Percentiles rank a stretch among this genome's conserved stretches.
These are phyloP conservation scores for Motacilla alba DNA, from an alignment of 2,113 vertebrate species.

Conservation along the genomic window DNA sequence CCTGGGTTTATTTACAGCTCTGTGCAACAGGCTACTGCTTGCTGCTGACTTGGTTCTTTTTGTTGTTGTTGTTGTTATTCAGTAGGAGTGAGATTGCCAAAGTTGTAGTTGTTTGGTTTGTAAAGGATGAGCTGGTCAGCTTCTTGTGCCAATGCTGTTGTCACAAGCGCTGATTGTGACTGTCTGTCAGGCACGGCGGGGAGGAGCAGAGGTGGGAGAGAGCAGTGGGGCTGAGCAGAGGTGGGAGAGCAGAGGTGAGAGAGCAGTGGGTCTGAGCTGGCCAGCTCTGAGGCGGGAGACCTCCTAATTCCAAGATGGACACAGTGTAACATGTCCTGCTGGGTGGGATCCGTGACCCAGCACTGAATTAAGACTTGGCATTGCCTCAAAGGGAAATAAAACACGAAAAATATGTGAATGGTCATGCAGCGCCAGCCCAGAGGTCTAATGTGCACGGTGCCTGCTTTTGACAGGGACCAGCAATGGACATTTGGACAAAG, in stretches of 20 bases:
- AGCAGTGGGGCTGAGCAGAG: background rate
- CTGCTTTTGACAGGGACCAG: background rate
- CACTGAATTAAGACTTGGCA: background rate
- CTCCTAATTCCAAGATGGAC: background rate
- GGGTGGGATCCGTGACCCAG: background rate
- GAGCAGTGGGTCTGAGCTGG: background rate
- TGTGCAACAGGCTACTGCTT: background rate
- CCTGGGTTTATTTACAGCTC: background rate
- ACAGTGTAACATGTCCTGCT: background rate
- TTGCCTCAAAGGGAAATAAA: background rate
- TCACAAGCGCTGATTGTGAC: background rate
- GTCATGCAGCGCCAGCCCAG: background rate
- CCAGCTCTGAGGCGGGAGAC: background rate
- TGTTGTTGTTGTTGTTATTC: background rate
- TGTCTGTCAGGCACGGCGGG: accelerated
- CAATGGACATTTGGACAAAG: background rate
- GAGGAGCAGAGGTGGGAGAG: background rate
- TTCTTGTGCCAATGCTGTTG: background rate
- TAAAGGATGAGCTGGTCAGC: background rate
- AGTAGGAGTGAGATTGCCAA: background rate
- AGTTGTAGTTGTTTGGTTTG: background rate
- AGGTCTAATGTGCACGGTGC: background rate
- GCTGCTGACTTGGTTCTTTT: background rate
- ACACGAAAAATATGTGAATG: accelerated
- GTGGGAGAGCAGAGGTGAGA: background rate